Evolutionary conservation across 2,113 vertebrate genomes (phyloP).

Genomic region (Numenius arquata): DNA sequence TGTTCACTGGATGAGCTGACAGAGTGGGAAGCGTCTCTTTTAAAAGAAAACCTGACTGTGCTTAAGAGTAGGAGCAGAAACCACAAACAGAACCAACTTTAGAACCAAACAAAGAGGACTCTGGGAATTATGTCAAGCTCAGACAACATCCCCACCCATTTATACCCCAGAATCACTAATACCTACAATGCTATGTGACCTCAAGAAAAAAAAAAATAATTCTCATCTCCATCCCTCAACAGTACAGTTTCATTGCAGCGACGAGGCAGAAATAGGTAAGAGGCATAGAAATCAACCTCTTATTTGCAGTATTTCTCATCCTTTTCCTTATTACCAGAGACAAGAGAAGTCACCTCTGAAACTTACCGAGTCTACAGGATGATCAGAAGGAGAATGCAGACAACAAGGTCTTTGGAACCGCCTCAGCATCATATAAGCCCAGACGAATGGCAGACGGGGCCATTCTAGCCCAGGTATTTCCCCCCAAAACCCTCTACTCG

Average conservation of each 20-base stretch:
- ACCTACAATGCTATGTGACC: not conserved
- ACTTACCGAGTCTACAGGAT: slow-evolving; percentile 2
- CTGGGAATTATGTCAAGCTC: not conserved
- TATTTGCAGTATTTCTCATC: not conserved
- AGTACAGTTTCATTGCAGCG: not conserved
- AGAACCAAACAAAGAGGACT: not conserved
- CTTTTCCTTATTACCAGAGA: not conserved
- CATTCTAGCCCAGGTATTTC: not conserved
- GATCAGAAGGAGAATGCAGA: not conserved
- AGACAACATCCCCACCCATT: not conserved
- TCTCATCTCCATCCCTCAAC: not conserved
- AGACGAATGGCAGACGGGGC: not conserved
- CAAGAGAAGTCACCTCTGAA: not conserved
- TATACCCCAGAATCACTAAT: not conserved
- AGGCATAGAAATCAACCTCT: not conserved
- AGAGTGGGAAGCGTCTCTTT: not conserved
- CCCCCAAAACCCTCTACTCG: not conserved
- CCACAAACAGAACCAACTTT: slow-evolving; percentile 2
- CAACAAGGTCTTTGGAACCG: not conserved
- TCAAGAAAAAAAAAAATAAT: not conserved
- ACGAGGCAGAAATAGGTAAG: accelerated
- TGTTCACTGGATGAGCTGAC: not conserved
- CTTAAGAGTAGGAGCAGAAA: not conserved
- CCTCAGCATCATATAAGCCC: not conserved
- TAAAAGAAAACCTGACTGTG: not conserved